Conservation (phyloP, 2,113 vertebrate genomes). For the Poecile atricapillus region DNA sequence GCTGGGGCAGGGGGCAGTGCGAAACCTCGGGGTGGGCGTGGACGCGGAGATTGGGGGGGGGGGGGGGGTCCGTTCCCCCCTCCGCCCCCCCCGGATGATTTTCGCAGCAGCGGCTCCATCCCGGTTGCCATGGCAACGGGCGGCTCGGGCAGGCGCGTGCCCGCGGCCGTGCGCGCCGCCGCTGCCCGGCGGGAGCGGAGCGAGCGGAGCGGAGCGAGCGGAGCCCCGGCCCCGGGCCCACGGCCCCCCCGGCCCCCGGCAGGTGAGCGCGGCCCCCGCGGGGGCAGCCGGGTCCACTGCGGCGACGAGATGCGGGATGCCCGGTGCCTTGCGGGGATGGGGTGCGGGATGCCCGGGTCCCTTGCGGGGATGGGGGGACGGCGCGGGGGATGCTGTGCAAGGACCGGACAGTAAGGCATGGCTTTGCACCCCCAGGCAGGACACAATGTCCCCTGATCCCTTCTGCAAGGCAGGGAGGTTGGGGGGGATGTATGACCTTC, state of each 20-base stretch:
- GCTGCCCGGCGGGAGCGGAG: not conserved
- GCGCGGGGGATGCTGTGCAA: not conserved
- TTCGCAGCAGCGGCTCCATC: conserved; percentile 37
- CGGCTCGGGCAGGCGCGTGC: conserved; percentile 58
- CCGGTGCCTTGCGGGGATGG: not conserved
- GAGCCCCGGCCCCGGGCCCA: not conserved
- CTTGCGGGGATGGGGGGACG: not conserved
- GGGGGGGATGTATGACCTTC: not conserved
- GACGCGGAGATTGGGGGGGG: not conserved
- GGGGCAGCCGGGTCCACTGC: not conserved
- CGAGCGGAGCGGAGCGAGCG: not conserved
- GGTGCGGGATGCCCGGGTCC: not conserved
- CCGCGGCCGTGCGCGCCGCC: conserved; percentile 48
- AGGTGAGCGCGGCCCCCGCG: not conserved
- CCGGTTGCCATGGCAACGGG: conserved; percentile 69
- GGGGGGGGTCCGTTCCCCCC: not conserved
- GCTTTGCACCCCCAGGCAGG: not conserved
- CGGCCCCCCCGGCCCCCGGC: not conserved
- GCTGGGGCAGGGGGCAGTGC: not conserved
- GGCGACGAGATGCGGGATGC: not conserved
- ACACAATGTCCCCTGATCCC: not conserved
- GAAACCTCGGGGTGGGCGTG: not conserved
- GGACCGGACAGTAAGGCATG: accelerated
- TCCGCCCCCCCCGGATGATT: not conserved
- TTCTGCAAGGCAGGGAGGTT: not conserved